These are phyloP conservation scores for Cryptoprocta ferox DNA, from an alignment of 2,797 vertebrate species.

Conservation along the genomic window DNA sequence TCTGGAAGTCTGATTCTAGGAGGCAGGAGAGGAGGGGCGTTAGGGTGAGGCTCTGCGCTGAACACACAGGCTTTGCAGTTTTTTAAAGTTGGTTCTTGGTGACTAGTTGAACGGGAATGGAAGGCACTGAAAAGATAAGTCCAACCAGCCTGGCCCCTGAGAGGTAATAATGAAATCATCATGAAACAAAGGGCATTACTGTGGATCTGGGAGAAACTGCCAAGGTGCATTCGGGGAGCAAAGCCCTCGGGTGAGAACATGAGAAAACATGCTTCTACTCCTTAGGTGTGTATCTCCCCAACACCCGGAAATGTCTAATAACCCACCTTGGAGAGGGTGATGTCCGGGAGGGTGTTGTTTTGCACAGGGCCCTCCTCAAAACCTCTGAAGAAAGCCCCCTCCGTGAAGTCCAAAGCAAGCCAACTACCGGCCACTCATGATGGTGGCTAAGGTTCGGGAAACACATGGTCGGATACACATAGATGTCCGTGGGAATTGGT, in stretches of 20 bases:
- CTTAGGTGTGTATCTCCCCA: background rate
- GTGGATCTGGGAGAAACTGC: background rate
- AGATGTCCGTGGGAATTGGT: background rate
- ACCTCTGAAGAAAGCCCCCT: background rate
- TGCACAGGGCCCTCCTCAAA: background rate
- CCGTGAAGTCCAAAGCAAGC: background rate
- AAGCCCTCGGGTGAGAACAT: background rate
- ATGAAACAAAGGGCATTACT: background rate
- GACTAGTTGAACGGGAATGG: background rate
- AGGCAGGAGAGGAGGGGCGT: accelerated
- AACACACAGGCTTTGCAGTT: background rate
- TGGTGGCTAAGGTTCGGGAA: background rate
- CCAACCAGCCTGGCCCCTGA: background rate
- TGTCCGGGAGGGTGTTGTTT: background rate
- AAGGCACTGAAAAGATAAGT: background rate
- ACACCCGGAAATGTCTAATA: background rate
- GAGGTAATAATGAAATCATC: background rate
- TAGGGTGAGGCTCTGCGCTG: background rate
- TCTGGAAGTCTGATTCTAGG: background rate
- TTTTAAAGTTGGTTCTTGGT: background rate
- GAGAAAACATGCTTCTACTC: background rate
- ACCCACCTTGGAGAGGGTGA: background rate
- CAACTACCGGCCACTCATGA: background rate
- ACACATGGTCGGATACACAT: background rate
- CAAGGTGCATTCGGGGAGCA: background rate